Evolutionary conservation across 2,888 invertebrate species (phyloP).

Genomic region (Limenitis arthemis): DNA sequence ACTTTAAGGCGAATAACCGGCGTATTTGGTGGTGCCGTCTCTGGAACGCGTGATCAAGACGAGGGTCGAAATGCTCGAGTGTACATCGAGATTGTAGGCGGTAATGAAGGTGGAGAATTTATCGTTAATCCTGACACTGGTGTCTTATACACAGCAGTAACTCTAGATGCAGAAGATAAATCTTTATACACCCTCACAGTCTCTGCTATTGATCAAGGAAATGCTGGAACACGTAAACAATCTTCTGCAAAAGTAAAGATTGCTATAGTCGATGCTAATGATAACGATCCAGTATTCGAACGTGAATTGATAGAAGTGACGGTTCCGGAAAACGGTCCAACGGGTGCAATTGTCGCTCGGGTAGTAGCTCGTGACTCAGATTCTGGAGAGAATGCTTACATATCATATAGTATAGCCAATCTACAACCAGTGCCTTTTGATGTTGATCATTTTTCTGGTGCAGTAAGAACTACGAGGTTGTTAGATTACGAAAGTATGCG

Average conservation of each 20-base stretch:
- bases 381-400: conserved; percentile 94
- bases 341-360: conserved; percentile 87
- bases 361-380: conserved; percentile 91
- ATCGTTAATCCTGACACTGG: conserved; percentile 90
- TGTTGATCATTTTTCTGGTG: conserved; percentile 94
- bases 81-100: conserved; percentile 90
- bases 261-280: conserved; percentile 91
- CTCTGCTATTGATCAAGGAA: conserved; percentile 90
- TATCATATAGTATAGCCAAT: conserved; percentile 95
- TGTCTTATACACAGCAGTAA: conserved; percentile 87
- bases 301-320: conserved; percentile 77
- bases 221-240: conserved; percentile 85
- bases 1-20: too few species aligned
- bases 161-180: conserved; percentile 88
- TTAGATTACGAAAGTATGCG: conserved; percentile 94
- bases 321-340: conserved; percentile 90
- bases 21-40: too few species aligned
- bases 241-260: conserved; percentile 94
- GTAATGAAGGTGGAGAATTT: conserved; percentile 92
- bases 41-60: conserved; percentile 89
- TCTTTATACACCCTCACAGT: conserved; percentile 90
- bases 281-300: conserved; percentile 93
- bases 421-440: conserved; percentile 94
- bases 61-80: conserved; percentile 88
- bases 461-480: conserved; percentile 85